Evolutionary conservation across 30 jellyfish, hydroid and myxozoan species (phyloP).

Genomic region (Haliclystus octoradiatus): DNA sequence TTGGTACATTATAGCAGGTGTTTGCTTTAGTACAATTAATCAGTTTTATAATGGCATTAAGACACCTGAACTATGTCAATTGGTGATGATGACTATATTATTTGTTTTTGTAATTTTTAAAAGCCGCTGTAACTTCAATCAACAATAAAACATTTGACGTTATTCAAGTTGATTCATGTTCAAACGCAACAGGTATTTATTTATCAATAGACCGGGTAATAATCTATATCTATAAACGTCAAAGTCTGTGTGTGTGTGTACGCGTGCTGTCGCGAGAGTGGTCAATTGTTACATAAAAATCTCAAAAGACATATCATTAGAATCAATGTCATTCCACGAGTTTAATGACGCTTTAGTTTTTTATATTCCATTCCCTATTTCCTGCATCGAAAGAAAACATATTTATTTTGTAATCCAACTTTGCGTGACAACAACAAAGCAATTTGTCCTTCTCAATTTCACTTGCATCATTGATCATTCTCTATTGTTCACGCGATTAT

Average conservation of each 20-base stretch:
- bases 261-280: neutral
- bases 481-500: too few species aligned
- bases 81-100: neutral
- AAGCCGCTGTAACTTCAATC: conserved; percentile 64
- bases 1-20: neutral
- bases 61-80: too few species aligned
- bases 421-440: too few species aligned
- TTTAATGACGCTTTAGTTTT: too few species aligned
- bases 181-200: conserved; percentile 47
- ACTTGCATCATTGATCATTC: too few species aligned
- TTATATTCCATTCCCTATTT: too few species aligned
- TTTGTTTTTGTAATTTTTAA: neutral
- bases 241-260: neutral
- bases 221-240: neutral
- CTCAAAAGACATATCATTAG: too few species aligned
- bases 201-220: neutral
- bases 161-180: conserved; percentile 54
- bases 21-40: neutral
- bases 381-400: too few species aligned
- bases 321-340: too few species aligned
- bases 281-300: neutral
- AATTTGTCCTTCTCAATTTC: too few species aligned
- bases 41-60: too few species aligned
- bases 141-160: conserved; percentile 13
- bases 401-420: too few species aligned